Conservation (phyloP, 2,888 invertebrate genomes). For the Tyria jacobaeae region DNA sequence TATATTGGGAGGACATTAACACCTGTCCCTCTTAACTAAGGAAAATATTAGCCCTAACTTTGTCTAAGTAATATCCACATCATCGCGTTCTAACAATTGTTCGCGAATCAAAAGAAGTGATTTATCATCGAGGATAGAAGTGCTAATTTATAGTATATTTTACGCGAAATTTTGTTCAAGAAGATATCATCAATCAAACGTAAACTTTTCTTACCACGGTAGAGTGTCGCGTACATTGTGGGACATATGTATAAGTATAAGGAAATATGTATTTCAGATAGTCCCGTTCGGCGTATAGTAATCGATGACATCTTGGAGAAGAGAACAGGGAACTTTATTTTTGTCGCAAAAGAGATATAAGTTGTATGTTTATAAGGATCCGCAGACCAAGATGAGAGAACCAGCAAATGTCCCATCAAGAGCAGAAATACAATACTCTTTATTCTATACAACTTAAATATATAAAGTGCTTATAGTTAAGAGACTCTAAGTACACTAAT, state of each 20-base stretch:
- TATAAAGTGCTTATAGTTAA: background rate
- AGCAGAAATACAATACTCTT: too few species aligned
- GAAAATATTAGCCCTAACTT: background rate
- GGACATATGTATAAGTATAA: background rate
- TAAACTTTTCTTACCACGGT: constrained; percentile 7
- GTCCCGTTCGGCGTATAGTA: too few species aligned
- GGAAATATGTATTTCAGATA: background rate
- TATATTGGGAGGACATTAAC: too few species aligned
- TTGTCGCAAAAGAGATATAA: too few species aligned
- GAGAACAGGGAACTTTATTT: too few species aligned
- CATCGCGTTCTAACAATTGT: constrained; percentile 9
- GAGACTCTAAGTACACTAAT: background rate
- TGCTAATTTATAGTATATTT: constrained; percentile 12
- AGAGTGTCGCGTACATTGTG: background rate
- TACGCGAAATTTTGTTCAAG: constrained; percentile 14
- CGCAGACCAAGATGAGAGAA: too few species aligned
- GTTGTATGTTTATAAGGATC: too few species aligned
- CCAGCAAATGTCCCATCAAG: too few species aligned
- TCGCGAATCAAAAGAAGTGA: constrained; percentile 17
- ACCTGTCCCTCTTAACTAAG: too few species aligned
- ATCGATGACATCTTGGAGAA: too few species aligned
- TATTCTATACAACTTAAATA: background rate
- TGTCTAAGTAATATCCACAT: background rate
- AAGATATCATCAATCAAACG: constrained; percentile 19
- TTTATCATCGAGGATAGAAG: constrained; percentile 27